Evolutionary conservation across 2,797 vertebrate species (phyloP), one percentile per base, ranked within the genome.

Genomic region (Acanthornis magna): DNA sequence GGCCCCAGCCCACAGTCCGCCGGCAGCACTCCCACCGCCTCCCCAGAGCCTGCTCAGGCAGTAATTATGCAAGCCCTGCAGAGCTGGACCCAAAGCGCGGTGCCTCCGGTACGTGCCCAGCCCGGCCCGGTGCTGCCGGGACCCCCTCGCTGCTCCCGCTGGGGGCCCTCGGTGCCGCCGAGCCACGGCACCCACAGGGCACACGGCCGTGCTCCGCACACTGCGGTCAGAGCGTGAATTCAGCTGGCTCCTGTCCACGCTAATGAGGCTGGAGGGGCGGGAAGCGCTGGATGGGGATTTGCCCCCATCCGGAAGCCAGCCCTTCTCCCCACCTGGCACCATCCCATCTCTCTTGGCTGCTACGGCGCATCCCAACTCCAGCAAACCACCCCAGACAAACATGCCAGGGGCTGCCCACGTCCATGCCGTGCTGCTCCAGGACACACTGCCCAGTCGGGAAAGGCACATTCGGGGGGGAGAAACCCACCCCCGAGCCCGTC

Each of bases 11-110:
- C 1, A 22, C 55, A 25, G 78, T 4, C 8, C 20, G 51, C 74
- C 27, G 4, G 78, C 71, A 30, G 20, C 5, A 2, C 66, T 66
- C 34, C 47, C 42, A 2, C 29, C 74, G 2, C 72, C 40, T 17
- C 36, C 20, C 70, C 1, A 2, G 21, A 62, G 65, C 65, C 60
- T 4, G 76, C 26, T 61, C 5, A 16, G 88, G 48, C 85, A 18
- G 63, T 1, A 85, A 88, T 96, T 92, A 96, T 91, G 96, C 96
- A 96, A 96, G 91, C 91, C 42, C 95, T 91, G 96, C 96, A 95
- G 95, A 86, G 91, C 92, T 6, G 47, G 90, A n/a, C 73, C 71
- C 85, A 7, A 30, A 76, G 32, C 65, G 12, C 3, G 1, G 54
- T 42, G 85, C 65, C 60, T 55, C 55, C 71, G 0, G 27, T 30